Conservation (phyloP, 2,888 invertebrate genomes). For the Ophion ellenae region DNA sequence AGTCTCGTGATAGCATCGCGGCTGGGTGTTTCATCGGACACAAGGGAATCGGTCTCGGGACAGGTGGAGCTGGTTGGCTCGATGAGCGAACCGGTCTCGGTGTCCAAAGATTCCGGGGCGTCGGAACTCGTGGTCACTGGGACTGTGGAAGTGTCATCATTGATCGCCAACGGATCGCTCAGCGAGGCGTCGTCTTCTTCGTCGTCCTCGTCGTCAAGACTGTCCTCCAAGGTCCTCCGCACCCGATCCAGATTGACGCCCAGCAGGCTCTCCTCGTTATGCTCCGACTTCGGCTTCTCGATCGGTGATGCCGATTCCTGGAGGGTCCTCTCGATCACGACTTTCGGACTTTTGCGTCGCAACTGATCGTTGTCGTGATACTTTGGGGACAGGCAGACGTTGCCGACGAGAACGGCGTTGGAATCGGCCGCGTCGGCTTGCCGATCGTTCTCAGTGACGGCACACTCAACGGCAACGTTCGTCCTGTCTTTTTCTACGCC, state of each 20-base stretch:
- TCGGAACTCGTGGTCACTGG: conserved; percentile 13
- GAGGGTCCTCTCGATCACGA: conserved; percentile 71
- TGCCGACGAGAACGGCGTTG: conserved; percentile 6
- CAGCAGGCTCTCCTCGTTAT: neutral
- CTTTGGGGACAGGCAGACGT: conserved; percentile 52
- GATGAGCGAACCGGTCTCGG: conserved; percentile 75
- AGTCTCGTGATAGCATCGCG: conserved; percentile 76
- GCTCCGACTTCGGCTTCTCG: conserved; percentile 51
- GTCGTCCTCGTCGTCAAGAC: conserved; percentile 43
- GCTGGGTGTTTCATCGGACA: conserved; percentile 71
- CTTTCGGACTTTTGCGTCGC: conserved; percentile 66
- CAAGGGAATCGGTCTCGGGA: conserved; percentile 74
- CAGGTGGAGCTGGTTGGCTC: conserved; percentile 61
- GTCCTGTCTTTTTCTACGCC: neutral
- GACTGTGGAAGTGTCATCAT: conserved; percentile 19
- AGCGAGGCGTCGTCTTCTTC: conserved; percentile 23
- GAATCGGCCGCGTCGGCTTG: neutral
- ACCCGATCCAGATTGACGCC: conserved; percentile 49
- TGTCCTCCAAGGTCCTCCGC: conserved; percentile 48
- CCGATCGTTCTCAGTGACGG: conserved; percentile 11
- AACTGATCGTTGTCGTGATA: conserved; percentile 66
- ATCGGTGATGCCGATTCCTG: conserved; percentile 52
- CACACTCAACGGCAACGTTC: neutral
- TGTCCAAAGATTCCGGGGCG: conserved; percentile 71
- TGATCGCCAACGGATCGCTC: conserved; percentile 45